Base-by-base conservation (phyloP, 1,140 invertebrate genomes). In the Heliconius congener region DNA sequence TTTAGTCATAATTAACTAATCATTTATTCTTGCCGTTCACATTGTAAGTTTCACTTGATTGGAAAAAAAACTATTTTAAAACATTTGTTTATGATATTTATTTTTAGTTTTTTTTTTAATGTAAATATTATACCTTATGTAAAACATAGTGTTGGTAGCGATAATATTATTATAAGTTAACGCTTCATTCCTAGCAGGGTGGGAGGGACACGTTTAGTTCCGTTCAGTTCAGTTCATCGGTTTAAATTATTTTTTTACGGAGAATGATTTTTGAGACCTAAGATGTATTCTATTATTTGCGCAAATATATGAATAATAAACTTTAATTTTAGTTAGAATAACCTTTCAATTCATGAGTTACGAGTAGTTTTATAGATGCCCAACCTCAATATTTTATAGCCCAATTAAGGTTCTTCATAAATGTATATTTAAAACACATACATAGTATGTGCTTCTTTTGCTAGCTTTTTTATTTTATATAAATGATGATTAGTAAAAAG, bases 1-100 rank as follows among this genome's bases (percentile, higher is more conserved):
- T 66, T 66, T 27, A 27, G 27, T 66, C 60, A 66, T 66, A 66
- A 66, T 66, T 66, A 66, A 66, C 27, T 66, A 66, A 66, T 57
- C n/a, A 57, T 66, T 66, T 66, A 66, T 66, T 66, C 27, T 30
- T 66, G n/a, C 60, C 23, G n/a, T 66, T 60, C 11, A 3, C 30
- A 27, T 13, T 30, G 55, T 57, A 57, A 57, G 19, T 57, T 57
- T 57, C 23, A 57, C 8, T 66, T 4, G 23, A 30, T 30, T 30
- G 60, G n/a, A 18, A 66, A 27, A 66, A 55, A 57, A 9, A 57
- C n/a, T 57, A 23, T 57, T 55, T 57, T 52, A 19, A 52, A 52
- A 52, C 16, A 52, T 52, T 57, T 57, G 55, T 8, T 23, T 57
- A n/a, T 46, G 42, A n/a, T n/a, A 57, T n/a, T 23, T 57, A 23